These are phyloP conservation scores for Actinopyga echinites DNA, from an alignment of 53 echinoderm and acorn worm species.

Conservation along the genomic window DNA sequence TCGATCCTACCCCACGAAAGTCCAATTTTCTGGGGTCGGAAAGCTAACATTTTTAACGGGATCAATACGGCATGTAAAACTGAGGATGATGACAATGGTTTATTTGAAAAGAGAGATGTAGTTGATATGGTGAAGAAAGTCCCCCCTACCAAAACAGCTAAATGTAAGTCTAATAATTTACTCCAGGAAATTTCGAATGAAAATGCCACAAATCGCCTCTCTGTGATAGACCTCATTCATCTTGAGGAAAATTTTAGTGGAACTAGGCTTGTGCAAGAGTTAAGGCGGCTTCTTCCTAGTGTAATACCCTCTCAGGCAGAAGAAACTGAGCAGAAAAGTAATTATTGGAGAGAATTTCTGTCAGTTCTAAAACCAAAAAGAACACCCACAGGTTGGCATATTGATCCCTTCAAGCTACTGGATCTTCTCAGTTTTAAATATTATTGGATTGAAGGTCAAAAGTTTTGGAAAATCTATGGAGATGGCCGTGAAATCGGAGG, in stretches of 20 bases:
- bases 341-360: conserved; percentile 39
- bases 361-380: conserved; percentile 47
- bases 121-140: no score
- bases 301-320: background rate
- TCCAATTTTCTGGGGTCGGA: no score
- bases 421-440: conserved; percentile 56
- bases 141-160: no score
- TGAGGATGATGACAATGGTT: background rate
- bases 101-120: no score
- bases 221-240: background rate
- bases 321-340: background rate
- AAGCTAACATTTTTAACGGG: no score
- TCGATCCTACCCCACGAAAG: no score
- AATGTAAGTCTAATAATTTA: no score
- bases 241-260: conserved; percentile 2
- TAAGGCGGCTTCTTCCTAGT: background rate
- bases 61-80: no score
- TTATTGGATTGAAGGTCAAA: conserved; percentile 41
- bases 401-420: conserved; percentile 51
- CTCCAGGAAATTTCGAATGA: no score
- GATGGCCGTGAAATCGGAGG: conserved; percentile 59
- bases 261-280: background rate
- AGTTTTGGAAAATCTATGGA: conserved; percentile 54
- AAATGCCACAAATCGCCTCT: background rate
- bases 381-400: conserved; percentile 68